These are phyloP conservation scores for Polypterus senegalus DNA, from an alignment of 2,113 vertebrate species.

Conservation along the genomic window DNA sequence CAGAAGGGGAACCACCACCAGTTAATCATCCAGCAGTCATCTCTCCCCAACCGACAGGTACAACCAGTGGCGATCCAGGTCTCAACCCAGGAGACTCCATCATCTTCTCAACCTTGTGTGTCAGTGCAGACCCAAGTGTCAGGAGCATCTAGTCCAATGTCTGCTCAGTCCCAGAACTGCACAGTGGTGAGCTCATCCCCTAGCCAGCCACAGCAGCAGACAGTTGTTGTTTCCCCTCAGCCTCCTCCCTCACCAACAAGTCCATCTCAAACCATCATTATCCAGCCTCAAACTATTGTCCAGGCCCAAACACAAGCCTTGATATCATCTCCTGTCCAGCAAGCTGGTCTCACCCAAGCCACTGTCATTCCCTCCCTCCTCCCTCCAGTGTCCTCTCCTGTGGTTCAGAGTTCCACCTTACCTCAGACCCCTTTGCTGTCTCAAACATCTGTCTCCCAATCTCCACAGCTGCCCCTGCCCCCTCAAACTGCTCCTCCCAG, in stretches of 20 bases:
- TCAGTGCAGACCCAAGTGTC: constrained; percentile 53
- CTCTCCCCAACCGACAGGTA: constrained; percentile 48
- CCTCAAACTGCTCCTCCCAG: constrained; percentile 17
- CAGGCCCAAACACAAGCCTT: constrained; percentile 56
- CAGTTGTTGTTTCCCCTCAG: constrained; percentile 60
- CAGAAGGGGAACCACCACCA: constrained; percentile 72
- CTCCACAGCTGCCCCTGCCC: constrained; percentile 17
- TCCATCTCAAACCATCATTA: constrained; percentile 62
- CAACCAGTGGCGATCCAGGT: constrained; percentile 73
- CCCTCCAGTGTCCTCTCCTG: constrained; percentile 40
- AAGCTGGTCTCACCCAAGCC: constrained; percentile 28
- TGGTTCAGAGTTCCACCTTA: constrained; percentile 32
- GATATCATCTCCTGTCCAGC: constrained; percentile 48
- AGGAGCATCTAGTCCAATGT: constrained; percentile 32
- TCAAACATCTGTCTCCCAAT: background rate
- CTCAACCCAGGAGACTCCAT: constrained; percentile 45
- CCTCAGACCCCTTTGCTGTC: background rate
- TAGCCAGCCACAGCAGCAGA: constrained; percentile 44
- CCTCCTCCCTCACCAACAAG: constrained; percentile 52
- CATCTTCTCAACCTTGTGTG: constrained; percentile 58
- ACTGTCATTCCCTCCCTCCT: constrained; percentile 45
- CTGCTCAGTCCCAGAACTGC: constrained; percentile 49
- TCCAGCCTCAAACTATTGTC: constrained; percentile 57
- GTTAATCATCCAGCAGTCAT: constrained; percentile 66
- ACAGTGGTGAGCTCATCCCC: constrained; percentile 41